Conservation (phyloP, 2,113 vertebrate genomes). For the Neofelis nebulosa region DNA sequence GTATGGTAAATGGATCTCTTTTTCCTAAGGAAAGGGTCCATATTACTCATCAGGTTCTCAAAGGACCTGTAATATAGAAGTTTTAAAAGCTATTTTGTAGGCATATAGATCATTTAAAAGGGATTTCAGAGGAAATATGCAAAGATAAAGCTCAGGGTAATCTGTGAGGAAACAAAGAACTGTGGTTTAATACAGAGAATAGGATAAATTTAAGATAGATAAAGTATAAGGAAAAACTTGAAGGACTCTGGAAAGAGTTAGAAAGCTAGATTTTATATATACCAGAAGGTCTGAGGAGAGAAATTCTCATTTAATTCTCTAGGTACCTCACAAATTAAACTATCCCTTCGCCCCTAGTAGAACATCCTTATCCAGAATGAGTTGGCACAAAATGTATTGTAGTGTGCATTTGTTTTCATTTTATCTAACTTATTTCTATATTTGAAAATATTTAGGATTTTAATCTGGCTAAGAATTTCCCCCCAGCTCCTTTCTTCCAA, state of each 20-base stretch:
- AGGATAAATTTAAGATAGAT: background rate
- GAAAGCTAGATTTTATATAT: background rate
- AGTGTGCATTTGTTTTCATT: background rate
- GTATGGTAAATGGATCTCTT: background rate
- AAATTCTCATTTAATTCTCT: background rate
- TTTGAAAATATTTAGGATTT: conserved; percentile 47
- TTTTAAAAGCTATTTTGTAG: background rate
- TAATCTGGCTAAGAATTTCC: conserved; percentile 62
- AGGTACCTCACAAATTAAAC: background rate
- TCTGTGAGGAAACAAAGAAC: background rate
- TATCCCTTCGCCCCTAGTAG: background rate
- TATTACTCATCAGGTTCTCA: conserved; percentile 11
- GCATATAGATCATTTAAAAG: background rate
- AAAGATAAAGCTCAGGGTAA: background rate
- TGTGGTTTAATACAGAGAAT: background rate
- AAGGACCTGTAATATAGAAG: background rate
- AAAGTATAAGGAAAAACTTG: background rate
- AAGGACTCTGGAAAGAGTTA: background rate
- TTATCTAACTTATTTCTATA: conserved; percentile 11
- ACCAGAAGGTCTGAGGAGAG: background rate
- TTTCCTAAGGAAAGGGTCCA: background rate
- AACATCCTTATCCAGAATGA: background rate
- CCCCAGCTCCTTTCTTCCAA: conserved; percentile 74
- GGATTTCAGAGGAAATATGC: background rate
- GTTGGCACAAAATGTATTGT: conserved; percentile 7